phyloP scores from a whole-genome alignment of 2,888 invertebrate genomes.

The Leptinotarsa tumamoca region DNA sequence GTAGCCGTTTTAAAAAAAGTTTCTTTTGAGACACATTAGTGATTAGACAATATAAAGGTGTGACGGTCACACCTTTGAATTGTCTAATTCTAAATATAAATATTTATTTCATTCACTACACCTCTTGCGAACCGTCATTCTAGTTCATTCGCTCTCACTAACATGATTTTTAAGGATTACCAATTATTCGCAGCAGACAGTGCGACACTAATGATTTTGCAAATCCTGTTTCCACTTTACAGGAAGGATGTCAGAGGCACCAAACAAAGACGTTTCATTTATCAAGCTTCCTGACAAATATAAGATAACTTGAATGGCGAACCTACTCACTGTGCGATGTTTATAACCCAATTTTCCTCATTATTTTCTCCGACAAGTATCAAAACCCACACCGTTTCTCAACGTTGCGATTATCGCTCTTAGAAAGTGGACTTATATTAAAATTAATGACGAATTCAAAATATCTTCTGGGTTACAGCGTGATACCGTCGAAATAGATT shows the following conservation, averaged over 20 bases:
- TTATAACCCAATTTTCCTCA: constrained; percentile 40
- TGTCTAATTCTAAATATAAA: no score
- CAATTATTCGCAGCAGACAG: not conserved
- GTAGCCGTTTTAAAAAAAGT: no score
- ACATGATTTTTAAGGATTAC: not conserved
- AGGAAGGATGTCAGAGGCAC: constrained; percentile 11
- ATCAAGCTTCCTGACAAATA: constrained; percentile 33
- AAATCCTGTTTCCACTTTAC: constrained; percentile 10
- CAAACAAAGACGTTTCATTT: constrained; percentile 28
- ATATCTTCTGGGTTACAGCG: constrained; percentile 14
- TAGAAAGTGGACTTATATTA: constrained; percentile 36
- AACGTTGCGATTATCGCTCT: constrained; percentile 37
- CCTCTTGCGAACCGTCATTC: not conserved
- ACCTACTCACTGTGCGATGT: constrained; percentile 28
- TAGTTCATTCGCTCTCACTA: constrained; percentile 4
- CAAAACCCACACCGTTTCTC: constrained; percentile 37
- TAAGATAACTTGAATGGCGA: constrained; percentile 30
- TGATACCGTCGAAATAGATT: not conserved
- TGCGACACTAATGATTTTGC: constrained; percentile 13
- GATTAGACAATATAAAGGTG: no score
- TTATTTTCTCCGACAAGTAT: constrained; percentile 38
- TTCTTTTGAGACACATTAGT: no score
- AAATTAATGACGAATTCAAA: constrained; percentile 20
- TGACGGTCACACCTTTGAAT: no score
- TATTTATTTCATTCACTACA: not conserved